Percentiles rank a stretch among this genome's conserved stretches.
These are phyloP conservation scores for Drosophila meridiana DNA, from an alignment of 2,888 invertebrate species.

Conservation along the genomic window DNA sequence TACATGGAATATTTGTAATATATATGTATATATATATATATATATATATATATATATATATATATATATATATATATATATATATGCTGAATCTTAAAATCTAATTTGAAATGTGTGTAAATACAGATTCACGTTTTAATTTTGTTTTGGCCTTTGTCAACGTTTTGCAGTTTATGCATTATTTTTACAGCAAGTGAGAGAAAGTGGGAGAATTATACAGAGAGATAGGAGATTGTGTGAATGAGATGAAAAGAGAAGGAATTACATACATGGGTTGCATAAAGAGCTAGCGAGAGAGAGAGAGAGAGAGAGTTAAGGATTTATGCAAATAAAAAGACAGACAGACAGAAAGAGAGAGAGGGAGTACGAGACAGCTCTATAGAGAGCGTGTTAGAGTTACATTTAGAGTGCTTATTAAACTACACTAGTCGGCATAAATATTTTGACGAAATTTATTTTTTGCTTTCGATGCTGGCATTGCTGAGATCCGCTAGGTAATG, in stretches of 20 bases:
- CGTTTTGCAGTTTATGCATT: slow-evolving; percentile 6
- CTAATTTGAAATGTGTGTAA: slow-evolving; percentile 23
- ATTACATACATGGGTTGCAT: neutral
- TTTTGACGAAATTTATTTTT: too few relatives aligned
- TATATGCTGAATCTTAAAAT: neutral
- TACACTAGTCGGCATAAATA: too few relatives aligned
- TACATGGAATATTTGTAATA: slow-evolving; percentile 33
- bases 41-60: neutral
- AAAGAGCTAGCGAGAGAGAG: neutral
- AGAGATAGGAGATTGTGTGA: neutral
- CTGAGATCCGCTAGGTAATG: too few relatives aligned
- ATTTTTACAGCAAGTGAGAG: slow-evolving; percentile 37
- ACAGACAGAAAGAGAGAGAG: too few relatives aligned
- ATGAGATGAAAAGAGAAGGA: neutral
- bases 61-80: neutral
- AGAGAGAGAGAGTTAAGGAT: neutral
- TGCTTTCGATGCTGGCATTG: too few relatives aligned
- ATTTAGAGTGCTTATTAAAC: slow-evolving; percentile 4
- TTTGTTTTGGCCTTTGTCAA: slow-evolving; percentile 15
- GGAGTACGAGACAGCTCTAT: neutral
- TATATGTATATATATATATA: slow-evolving; percentile 2
- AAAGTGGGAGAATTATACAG: slow-evolving; percentile 6
- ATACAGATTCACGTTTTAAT: slow-evolving; percentile 8
- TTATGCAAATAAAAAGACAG: too few relatives aligned
- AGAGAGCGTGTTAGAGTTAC: neutral